Evolutionary conservation across 2,888 invertebrate genomes (phyloP), one percentile per base, ranked within the genome.

Genomic region (Pterostichus madidus): DNA sequence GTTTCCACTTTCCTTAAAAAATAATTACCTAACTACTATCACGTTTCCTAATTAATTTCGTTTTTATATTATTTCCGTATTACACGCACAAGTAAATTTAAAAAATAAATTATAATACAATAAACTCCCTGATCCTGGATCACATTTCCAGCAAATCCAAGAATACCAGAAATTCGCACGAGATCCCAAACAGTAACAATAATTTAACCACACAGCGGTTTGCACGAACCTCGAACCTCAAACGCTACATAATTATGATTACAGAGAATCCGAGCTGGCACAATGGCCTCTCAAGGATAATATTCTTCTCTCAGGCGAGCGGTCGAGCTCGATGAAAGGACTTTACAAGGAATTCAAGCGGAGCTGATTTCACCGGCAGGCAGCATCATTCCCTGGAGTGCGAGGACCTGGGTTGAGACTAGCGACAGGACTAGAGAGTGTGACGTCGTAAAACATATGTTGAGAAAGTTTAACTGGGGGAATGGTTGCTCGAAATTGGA

Each of bases 271-370:
- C 75, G 49, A 49, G 75, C 49, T 10, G 71, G 76, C 56, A 77
- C 76, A 77, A 77, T 77, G 53, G 76, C 52, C 76, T 35, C 56
- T 77, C 76, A 77, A 77, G 76, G 76, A 77, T 77, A 77, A 77
- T 77, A 77, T 56, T 77, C 76, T 53, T 77, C 56, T 56, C 75
- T 31, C 75, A 75, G 49, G 75, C 75, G 32, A 75, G n/a, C 7
- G n/a, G 64, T 2, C n/a, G 31, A 35, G 52, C 75, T 32, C 10
- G n/a, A 17, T 13, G 75, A 75, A 75, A 73, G 32, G 46, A 13
- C n/a, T 75, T 75, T 13, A 46, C 75, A 8, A 2, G 32, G 31
- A 64, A 17, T 32, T n/a, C 8, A 5, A n/a, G 35, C 64, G 35
- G 35, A 31, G 46, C 11, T 49, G 75, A 49, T 75, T 75, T 75